Evolutionary conservation across 2,888 invertebrate species (phyloP).

Genomic region (Caenorhabditis sinica): DNA sequence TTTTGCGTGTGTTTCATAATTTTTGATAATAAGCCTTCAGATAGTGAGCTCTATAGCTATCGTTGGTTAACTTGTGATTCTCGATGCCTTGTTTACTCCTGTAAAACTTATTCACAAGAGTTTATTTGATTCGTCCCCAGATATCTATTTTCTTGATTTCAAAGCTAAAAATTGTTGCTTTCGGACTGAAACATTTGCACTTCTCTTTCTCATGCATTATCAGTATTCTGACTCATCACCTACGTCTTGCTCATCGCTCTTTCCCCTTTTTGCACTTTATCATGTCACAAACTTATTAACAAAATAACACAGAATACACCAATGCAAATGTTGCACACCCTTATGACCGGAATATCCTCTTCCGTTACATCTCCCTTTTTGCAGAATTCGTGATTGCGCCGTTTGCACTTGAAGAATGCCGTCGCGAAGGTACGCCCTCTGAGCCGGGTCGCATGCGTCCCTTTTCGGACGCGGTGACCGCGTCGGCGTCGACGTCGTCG

Average conservation of each 20-base stretch:
- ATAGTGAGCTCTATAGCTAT: too few species aligned
- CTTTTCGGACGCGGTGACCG: constrained; percentile 52
- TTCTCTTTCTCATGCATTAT: not conserved
- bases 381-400: constrained; percentile 61
- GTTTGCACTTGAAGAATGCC: constrained; percentile 61
- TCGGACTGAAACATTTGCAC: not conserved
- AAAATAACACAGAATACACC: constrained; percentile 22
- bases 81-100: too few species aligned
- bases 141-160: too few species aligned
- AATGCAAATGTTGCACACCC: constrained; percentile 33
- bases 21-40: too few species aligned
- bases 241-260: constrained; percentile 6
- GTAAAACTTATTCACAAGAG: too few species aligned
- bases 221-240: constrained; percentile 5
- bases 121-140: too few species aligned
- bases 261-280: constrained; percentile 24
- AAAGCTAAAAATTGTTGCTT: not conserved
- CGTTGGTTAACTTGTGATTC: too few species aligned
- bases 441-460: constrained; percentile 56
- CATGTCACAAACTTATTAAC: constrained; percentile 7
- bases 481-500: constrained; percentile 35
- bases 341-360: constrained; percentile 20
- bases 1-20: too few species aligned
- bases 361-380: constrained; percentile 7
- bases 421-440: constrained; percentile 39